These are phyloP conservation scores for Cheilosia grossa DNA, from an alignment of 2,888 invertebrate genomes.

Conservation along the genomic window DNA sequence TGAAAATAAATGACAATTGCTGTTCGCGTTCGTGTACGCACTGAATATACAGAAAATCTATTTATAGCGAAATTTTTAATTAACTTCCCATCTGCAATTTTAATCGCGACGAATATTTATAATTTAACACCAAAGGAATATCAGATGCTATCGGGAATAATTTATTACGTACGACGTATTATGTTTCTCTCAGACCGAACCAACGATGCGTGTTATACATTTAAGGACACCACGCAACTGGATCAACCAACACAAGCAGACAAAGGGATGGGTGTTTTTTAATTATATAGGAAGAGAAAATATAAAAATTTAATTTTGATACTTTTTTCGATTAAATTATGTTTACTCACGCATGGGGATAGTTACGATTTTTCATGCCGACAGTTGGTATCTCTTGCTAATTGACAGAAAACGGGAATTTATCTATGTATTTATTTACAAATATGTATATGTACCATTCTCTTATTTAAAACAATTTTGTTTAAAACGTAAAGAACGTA, in stretches of 20 bases:
- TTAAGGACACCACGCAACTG: not conserved
- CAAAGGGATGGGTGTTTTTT: not conserved
- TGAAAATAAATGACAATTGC: too few species aligned
- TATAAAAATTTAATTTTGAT: not conserved
- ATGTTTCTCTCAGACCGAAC: not conserved
- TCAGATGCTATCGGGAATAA: constrained; percentile 5
- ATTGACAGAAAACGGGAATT: too few species aligned
- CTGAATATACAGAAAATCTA: not conserved
- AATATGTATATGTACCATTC: too few species aligned
- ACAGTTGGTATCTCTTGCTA: too few species aligned
- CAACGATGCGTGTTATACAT: not conserved
- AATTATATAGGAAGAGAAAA: not conserved
- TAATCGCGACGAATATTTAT: not conserved
- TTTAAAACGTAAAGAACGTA: too few species aligned
- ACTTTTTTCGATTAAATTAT: not conserved
- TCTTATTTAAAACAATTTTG: too few species aligned
- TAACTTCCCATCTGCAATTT: constrained; percentile 9
- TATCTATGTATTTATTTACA: too few species aligned
- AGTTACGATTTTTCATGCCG: too few species aligned
- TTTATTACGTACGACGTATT: not conserved
- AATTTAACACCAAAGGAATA: constrained; percentile 2
- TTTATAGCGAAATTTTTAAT: not conserved
- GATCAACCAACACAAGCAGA: not conserved
- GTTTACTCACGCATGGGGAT: not conserved
- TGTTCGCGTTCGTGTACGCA: too few species aligned